Conservation (phyloP, 2,113 vertebrate species). For the Sialia sialis region DNA sequence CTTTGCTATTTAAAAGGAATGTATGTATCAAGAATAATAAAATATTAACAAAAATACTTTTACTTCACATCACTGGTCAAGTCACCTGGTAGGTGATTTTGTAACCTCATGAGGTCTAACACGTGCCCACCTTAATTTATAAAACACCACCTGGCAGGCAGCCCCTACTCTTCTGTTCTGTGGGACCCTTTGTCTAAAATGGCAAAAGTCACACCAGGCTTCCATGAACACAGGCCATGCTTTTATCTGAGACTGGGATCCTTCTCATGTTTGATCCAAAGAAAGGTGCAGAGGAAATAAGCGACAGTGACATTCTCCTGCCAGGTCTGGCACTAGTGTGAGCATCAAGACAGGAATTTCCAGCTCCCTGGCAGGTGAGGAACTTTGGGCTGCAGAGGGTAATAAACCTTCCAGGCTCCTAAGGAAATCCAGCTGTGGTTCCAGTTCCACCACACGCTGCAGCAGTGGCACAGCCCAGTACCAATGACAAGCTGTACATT, state of each 20-base stretch:
- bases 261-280: rapidly evolving
- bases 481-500: neutral
- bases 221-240: neutral
- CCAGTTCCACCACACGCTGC: neutral
- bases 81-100: neutral
- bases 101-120: rapidly evolving
- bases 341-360: neutral
- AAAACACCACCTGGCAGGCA: neutral
- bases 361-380: constrained; percentile 3
- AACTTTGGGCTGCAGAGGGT: neutral
- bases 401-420: constrained; percentile 4
- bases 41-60: neutral
- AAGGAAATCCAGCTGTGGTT: neutral
- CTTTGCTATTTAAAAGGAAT: neutral
- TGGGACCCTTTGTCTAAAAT: neutral
- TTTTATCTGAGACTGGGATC: neutral
- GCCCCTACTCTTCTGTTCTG: neutral
- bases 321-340: neutral
- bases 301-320: neutral
- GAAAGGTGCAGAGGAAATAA: neutral
- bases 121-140: neutral
- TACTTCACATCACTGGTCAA: neutral
- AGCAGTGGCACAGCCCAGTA: neutral
- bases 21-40: neutral
- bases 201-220: neutral